These are phyloP conservation scores for Casuarius casuarius DNA, from an alignment of 2,113 vertebrate species.

Conservation along the genomic window DNA sequence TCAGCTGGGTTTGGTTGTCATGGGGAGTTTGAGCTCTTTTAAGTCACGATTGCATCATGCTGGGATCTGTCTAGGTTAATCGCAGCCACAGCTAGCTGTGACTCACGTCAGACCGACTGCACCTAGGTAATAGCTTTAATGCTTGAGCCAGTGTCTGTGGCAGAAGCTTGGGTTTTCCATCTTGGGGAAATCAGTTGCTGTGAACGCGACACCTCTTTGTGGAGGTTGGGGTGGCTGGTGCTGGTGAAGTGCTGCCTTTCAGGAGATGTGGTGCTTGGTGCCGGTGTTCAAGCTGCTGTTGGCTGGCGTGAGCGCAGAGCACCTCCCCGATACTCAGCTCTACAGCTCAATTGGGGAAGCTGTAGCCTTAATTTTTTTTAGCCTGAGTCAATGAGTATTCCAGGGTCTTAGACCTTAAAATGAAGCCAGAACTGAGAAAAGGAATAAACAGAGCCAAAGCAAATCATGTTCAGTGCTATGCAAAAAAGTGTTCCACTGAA, in stretches of 20 bases:
- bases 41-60: slow-evolving; percentile 19
- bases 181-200: neutral
- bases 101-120: slow-evolving; percentile 11
- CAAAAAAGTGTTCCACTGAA: neutral
- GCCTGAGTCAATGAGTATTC: neutral
- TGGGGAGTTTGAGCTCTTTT: slow-evolving; percentile 38
- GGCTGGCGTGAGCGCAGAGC: too few species aligned
- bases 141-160: neutral
- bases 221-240: too few species aligned
- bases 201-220: neutral
- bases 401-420: neutral
- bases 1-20: slow-evolving; percentile 31
- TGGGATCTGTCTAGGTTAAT: slow-evolving; percentile 48
- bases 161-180: neutral
- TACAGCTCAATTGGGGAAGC: fast-evolving
- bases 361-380: neutral
- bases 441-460: neutral
- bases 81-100: neutral
- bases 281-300: neutral
- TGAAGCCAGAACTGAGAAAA: neutral
- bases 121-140: slow-evolving; percentile 45
- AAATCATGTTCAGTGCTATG: neutral
- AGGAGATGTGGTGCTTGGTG: neutral
- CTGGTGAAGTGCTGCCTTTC: neutral
- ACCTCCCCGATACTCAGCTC: neutral